Conservation (phyloP, 2,888 invertebrate genomes). For the Strigamia crassipes region DNA sequence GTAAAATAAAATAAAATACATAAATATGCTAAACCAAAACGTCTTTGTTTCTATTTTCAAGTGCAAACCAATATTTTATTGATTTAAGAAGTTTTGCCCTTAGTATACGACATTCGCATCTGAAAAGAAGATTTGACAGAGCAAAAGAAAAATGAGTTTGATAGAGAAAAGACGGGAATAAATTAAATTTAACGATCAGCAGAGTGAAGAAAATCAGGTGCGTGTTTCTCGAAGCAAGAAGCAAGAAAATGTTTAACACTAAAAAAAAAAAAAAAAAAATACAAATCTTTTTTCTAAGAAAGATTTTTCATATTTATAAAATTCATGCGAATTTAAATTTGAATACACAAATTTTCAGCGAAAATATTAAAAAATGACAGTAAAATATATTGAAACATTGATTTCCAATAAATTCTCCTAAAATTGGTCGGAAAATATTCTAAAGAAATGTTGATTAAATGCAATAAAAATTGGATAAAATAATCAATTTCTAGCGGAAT, state of each 20-base stretch:
- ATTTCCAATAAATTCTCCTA: slow-evolving; percentile 3
- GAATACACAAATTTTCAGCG: too few species aligned
- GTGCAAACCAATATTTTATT: too few species aligned
- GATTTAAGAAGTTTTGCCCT: too few species aligned
- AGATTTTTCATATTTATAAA: background rate
- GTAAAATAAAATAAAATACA: too few species aligned
- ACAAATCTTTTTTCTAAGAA: background rate
- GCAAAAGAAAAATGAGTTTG: slow-evolving; percentile 24
- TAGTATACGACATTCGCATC: background rate
- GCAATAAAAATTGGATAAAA: slow-evolving; percentile 17
- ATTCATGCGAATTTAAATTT: background rate
- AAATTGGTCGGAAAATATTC: background rate
- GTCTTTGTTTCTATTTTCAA: too few species aligned
- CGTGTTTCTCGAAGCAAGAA: slow-evolving; percentile 18
- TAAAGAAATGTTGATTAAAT: background rate
- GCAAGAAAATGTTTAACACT: background rate
- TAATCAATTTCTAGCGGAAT: slow-evolving; percentile 35
- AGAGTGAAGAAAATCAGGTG: background rate
- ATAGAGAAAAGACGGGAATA: slow-evolving; percentile 8
- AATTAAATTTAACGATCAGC: slow-evolving; percentile 33
- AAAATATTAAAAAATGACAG: background rate
- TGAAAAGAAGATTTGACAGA: slow-evolving; percentile 14
- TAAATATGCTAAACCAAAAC: too few species aligned
- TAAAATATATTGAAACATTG: background rate
- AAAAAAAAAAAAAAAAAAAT: background rate